Evolutionary conservation across 1,140 invertebrate species (phyloP).

Genomic region (Ganaspis sp.): DNA sequence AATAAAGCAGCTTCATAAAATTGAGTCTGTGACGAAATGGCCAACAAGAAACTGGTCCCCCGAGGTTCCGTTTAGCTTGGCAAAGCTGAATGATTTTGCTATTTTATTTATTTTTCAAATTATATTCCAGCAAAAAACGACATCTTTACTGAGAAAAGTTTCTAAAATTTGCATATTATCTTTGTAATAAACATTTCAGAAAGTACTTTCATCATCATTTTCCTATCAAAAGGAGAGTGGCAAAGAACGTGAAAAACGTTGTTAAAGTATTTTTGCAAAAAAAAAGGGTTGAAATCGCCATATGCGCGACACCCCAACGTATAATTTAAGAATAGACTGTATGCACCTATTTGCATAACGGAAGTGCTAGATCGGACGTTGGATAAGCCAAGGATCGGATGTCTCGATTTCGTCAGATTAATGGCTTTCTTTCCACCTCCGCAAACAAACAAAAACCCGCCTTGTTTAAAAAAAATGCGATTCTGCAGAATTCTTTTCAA

Average conservation of each 20-base stretch:
- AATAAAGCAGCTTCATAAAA: constrained; percentile 52
- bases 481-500: too few relatives aligned
- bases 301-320: neutral
- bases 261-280: neutral
- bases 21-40: constrained; percentile 56
- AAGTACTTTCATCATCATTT: too few relatives aligned
- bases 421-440: constrained; percentile 12
- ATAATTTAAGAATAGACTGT: constrained; percentile 12
- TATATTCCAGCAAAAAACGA: too few relatives aligned
- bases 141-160: too few relatives aligned
- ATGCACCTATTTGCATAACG: constrained; percentile 53
- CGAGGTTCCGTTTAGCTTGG: neutral
- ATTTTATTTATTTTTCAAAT: neutral
- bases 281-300: neutral
- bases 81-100: neutral
- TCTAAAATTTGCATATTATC: too few relatives aligned
- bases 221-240: too few relatives aligned
- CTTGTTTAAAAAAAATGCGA: too few relatives aligned
- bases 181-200: too few relatives aligned
- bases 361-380: constrained; percentile 44
- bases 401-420: constrained; percentile 33
- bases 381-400: constrained; percentile 46
- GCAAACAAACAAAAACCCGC: neutral
- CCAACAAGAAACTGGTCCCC: constrained; percentile 23
- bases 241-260: neutral